Evolutionary conservation across 2,888 invertebrate genomes (phyloP).

Genomic region (Chouioia cunea): DNA sequence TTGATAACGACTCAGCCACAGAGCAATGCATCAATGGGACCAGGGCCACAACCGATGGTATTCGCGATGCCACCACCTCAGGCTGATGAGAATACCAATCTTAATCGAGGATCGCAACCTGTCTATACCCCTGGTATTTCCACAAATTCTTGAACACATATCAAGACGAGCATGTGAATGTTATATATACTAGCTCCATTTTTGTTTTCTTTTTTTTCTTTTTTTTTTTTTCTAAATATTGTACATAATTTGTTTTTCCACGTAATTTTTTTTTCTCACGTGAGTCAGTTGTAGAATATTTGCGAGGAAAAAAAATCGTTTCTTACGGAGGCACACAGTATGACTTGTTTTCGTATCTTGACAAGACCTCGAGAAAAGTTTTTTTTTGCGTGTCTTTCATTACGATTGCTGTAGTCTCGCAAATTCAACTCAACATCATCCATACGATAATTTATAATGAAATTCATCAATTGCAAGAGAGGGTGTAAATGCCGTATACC

Average conservation of each 20-base stretch:
- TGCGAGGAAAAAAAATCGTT: slow-evolving; percentile 16
- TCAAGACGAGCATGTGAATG: slow-evolving; percentile 1
- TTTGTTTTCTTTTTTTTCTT: slow-evolving; percentile 3
- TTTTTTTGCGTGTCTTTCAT: slow-evolving; percentile 11
- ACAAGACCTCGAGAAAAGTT: slow-evolving; percentile 30
- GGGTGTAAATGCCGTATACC: slow-evolving; percentile 3
- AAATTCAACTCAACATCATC: slow-evolving; percentile 22
- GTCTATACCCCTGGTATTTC: slow-evolving; percentile 65
- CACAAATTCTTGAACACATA: slow-evolving; percentile 52
- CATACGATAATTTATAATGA: slow-evolving; percentile 12
- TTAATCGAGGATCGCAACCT: slow-evolving; percentile 68
- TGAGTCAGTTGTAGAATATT: slow-evolving; percentile 8
- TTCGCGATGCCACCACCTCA: slow-evolving; percentile 70
- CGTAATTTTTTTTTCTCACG: slow-evolving; percentile 19
- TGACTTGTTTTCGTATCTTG: slow-evolving; percentile 29
- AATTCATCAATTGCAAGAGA: slow-evolving; percentile 6
- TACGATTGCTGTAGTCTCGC: slow-evolving; percentile 22
- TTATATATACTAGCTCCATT: slow-evolving; percentile 3
- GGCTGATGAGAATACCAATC: slow-evolving; percentile 78
- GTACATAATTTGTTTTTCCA: slow-evolving; percentile 21
- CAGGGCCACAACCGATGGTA: slow-evolving; percentile 70
- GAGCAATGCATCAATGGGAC: slow-evolving; percentile 69
- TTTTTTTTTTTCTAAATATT: slow-evolving; percentile 15
- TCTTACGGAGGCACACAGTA: slow-evolving; percentile 15
- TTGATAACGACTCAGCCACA: slow-evolving; percentile 73